Base-by-base conservation (phyloP, 2,888 invertebrate species). In the Agriotes lineatus region DNA sequence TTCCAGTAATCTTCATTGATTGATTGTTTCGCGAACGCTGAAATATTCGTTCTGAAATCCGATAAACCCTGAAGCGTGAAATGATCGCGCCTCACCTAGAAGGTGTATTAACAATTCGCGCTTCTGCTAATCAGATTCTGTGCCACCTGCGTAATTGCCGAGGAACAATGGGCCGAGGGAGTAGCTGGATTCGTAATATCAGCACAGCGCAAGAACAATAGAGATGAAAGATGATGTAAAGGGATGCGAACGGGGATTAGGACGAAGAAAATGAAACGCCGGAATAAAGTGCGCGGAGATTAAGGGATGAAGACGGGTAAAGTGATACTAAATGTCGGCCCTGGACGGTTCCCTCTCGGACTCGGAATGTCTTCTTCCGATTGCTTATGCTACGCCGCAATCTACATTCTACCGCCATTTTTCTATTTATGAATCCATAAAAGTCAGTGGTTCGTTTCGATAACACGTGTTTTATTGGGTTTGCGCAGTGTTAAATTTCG, bases 201-300 rank as follows among this genome's bases (percentile, higher is more conserved):
- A 74, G 74, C 73, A 71, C 59, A 68, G 68, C 70, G 42, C 60
- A 65, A 67, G 74, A 77, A 78, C 76, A 78, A 78, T 75, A 71
- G 69, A 72, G 75, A 75, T 77, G 76, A 76, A 75, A 76, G 77
- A 79, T 78, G 77, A 78, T 75, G 76, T 75, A 75, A 74, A 72
- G 72, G 72, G 75, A 73, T 72, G 72, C 69, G 75, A 71, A 72
- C 58, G 59, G 71, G 75, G 75, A 78, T 78, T 77, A 78, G 70
- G 64, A 56, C 64, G 71, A 74, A 77, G 77, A 78, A 77, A 78
- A 77, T 77, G 77, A 74, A 75, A 77, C 75, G 73, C 59, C 48
- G 57, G 65, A 77, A 76, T 76, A 76, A 78, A 76, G 75, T 77
- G 74, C 65, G 75, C 71, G 65, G 66, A 75, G 75, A 77, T 76